A percentile compares a stretch with the other conserved stretches of the same genome.
Conservation (phyloP, 2,888 invertebrate genomes). For the Odontocerum albicorne region DNA sequence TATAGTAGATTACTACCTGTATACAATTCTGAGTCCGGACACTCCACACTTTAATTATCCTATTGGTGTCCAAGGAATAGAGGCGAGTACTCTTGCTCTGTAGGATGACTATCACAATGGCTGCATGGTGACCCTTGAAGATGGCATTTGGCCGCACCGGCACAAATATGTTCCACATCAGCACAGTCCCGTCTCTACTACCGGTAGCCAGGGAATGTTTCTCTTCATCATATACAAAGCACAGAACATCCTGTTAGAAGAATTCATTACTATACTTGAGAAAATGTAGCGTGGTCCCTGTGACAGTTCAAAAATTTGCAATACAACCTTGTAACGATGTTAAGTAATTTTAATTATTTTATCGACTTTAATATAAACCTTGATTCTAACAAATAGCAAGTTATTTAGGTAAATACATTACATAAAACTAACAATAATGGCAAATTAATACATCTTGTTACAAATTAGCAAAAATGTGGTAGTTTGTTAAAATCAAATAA, state of each 20-base stretch:
- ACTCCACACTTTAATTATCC: conserved; percentile 77
- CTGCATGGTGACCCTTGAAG: conserved; percentile 69
- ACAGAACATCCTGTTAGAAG: conserved; percentile 60
- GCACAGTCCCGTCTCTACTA: conserved; percentile 72
- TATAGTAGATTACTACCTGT: conserved; percentile 51
- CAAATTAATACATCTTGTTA: too few relatives aligned
- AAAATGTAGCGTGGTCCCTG: too few relatives aligned
- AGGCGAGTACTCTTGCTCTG: conserved; percentile 66
- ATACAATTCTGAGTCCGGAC: conserved; percentile 65
- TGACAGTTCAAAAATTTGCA: too few relatives aligned
- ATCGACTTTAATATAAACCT: too few relatives aligned
- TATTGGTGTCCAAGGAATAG: conserved; percentile 73
- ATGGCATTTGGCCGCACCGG: conserved; percentile 63
- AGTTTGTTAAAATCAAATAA: too few relatives aligned
- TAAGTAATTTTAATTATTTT: too few relatives aligned
- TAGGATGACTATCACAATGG: conserved; percentile 66
- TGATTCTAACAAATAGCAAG: too few relatives aligned
- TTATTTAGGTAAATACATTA: too few relatives aligned
- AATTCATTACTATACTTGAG: too few relatives aligned
- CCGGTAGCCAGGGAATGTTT: conserved; percentile 67
- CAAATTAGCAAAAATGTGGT: too few relatives aligned
- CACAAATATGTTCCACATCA: conserved; percentile 83
- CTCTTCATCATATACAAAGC: conserved; percentile 63
- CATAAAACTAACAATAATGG: too few relatives aligned
- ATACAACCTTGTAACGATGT: too few relatives aligned